These are phyloP conservation scores for Stictocephala bisonia DNA, from an alignment of 2,888 invertebrate genomes.

Conservation along the genomic window DNA sequence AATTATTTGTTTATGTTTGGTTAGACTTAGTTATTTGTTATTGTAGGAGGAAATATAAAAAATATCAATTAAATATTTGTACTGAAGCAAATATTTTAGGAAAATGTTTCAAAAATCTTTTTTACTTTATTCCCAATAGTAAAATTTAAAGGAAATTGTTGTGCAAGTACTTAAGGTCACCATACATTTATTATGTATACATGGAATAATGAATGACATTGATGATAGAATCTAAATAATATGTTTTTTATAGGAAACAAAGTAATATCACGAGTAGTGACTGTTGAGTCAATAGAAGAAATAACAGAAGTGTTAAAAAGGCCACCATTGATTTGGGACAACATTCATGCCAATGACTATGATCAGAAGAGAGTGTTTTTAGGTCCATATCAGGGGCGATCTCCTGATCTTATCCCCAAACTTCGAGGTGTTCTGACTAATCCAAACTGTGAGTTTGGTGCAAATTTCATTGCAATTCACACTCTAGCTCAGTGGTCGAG, in stretches of 20 bases:
- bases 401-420: constrained; percentile 90
- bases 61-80: no score
- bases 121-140: no score
- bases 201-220: no score
- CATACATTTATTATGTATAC: no score
- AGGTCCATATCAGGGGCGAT: constrained; percentile 89
- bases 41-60: no score
- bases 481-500: constrained; percentile 96
- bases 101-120: no score
- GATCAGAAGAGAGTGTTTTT: constrained; percentile 97
- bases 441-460: constrained; percentile 99
- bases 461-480: constrained; percentile 95
- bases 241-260: constrained; percentile 84
- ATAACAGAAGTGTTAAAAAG: constrained; percentile 89
- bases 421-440: constrained; percentile 95
- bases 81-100: no score
- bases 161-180: no score
- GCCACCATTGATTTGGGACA: constrained; percentile 98
- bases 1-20: no score
- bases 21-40: no score
- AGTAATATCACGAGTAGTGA: constrained; percentile 91
- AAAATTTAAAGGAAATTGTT: no score
- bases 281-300: constrained; percentile 90
- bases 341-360: constrained; percentile 98
- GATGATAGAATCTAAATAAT: no score